Conservation (phyloP, 2,888 invertebrate species). For the Hartigia nigra region DNA sequence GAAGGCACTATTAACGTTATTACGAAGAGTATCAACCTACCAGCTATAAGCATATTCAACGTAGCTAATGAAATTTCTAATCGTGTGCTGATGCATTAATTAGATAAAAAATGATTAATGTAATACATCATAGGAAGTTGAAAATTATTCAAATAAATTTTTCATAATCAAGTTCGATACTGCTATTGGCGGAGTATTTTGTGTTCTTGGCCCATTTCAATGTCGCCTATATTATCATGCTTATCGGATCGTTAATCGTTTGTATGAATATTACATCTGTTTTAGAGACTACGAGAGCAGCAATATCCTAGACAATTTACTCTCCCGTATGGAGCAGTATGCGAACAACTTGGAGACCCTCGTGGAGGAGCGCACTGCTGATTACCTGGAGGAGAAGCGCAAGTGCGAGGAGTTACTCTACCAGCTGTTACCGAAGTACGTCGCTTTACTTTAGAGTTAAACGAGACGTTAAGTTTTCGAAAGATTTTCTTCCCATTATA, state of each 20-base stretch:
- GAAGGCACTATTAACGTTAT: background rate
- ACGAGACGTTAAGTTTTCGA: background rate
- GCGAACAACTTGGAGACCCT: conserved; percentile 97
- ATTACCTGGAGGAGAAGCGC: conserved; percentile 97
- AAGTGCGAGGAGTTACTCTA: conserved; percentile 97
- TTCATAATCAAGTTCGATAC: background rate
- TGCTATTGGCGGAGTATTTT: too few relatives aligned
- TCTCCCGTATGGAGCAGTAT: conserved; percentile 98
- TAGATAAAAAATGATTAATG: too few relatives aligned
- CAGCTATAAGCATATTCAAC: background rate
- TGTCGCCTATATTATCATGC: background rate
- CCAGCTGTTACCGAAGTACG: conserved; percentile 92
- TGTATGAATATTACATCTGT: conserved; percentile 15
- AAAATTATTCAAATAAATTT: too few relatives aligned
- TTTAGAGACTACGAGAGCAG: conserved; percentile 89
- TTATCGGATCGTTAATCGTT: background rate
- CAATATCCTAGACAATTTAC: conserved; percentile 93
- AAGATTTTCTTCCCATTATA: background rate
- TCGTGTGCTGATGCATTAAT: too few relatives aligned
- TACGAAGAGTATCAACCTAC: background rate
- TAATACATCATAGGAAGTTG: too few relatives aligned
- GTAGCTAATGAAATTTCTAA: too few relatives aligned
- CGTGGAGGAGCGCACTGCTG: conserved; percentile 96
- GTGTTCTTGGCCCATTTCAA: too few relatives aligned
- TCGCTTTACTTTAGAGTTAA: conserved; percentile 41